phyloP scores from a whole-genome alignment of 2,888 invertebrate genomes.

The Ectobius pallidus region DNA sequence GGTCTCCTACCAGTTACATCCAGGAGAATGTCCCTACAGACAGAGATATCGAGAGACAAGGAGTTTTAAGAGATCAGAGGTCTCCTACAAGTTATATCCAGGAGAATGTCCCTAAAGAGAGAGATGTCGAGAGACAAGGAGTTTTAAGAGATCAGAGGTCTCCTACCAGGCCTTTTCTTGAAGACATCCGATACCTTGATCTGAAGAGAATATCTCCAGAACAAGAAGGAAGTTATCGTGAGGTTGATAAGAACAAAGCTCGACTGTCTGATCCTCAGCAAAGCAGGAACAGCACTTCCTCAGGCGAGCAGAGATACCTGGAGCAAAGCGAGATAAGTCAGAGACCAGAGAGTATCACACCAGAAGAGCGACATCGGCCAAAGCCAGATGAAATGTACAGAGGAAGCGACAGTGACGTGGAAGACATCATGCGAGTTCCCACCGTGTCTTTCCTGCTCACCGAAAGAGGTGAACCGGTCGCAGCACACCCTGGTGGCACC shows the following conservation, averaged over 20 bases:
- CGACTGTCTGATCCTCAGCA: not conserved
- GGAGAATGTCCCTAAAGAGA: too few relatives aligned
- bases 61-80: too few relatives aligned
- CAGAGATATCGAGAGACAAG: too few relatives aligned
- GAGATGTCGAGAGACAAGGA: too few relatives aligned
- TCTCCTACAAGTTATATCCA: too few relatives aligned
- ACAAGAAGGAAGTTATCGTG: not conserved
- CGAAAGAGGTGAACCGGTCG: constrained; percentile 26
- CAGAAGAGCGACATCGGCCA: not conserved
- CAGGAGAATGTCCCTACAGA: too few relatives aligned
- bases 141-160: too few relatives aligned
- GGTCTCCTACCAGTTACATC: too few relatives aligned
- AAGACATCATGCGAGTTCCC: constrained; percentile 32
- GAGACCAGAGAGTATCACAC: constrained; percentile 17
- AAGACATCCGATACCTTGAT: too few relatives aligned
- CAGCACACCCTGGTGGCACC: not conserved
- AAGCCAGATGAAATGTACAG: not conserved
- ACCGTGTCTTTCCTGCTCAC: constrained; percentile 33
- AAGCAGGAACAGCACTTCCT: not conserved
- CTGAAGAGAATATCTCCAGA: not conserved
- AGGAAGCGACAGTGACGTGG: constrained; percentile 30
- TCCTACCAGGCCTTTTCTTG: too few relatives aligned
- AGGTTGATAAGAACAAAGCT: not conserved
- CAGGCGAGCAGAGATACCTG: constrained; percentile 1
- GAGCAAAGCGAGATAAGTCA: constrained; percentile 22